phyloP scores from a whole-genome alignment of 1,140 invertebrate species.

The Melipona quadrifasciata region DNA sequence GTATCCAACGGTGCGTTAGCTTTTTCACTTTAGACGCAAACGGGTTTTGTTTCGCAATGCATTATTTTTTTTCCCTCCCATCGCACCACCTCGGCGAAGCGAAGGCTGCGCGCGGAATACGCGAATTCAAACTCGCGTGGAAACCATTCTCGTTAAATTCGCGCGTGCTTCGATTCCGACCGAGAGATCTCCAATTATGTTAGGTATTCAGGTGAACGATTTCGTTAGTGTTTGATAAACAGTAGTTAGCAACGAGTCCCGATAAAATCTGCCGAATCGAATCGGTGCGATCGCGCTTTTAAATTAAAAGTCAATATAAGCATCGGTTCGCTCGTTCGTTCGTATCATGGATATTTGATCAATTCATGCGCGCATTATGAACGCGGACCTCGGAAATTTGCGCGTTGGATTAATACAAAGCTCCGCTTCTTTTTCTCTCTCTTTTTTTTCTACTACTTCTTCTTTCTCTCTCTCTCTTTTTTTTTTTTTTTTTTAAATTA shows the following conservation, averaged over 20 bases:
- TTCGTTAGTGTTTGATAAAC: constrained; percentile 44
- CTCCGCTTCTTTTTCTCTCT: neutral
- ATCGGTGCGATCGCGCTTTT: constrained; percentile 23
- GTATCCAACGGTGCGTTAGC: neutral
- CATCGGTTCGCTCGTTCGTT: neutral
- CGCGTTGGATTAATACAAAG: neutral
- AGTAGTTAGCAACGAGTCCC: constrained; percentile 32
- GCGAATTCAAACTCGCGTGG: too few relatives aligned
- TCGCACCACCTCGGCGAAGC: neutral
- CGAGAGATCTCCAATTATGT: constrained; percentile 40
- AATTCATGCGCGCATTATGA: constrained; percentile 11
- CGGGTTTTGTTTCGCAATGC: neutral
- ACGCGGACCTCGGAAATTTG: neutral
- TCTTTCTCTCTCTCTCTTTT: neutral
- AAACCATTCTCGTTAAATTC: constrained; percentile 4
- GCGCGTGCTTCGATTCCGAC: neutral
- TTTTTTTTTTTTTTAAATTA: neutral
- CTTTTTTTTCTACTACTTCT: too few relatives aligned
- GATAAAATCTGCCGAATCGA: constrained; percentile 31
- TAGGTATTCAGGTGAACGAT: constrained; percentile 11
- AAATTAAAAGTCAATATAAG: constrained; percentile 47
- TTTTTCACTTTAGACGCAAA: neutral
- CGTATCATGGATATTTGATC: neutral
- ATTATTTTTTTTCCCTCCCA: neutral
- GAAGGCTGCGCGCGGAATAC: neutral